These are phyloP conservation scores for Lynx canadensis DNA, from an alignment of 2,113 vertebrate genomes.

Conservation along the genomic window DNA sequence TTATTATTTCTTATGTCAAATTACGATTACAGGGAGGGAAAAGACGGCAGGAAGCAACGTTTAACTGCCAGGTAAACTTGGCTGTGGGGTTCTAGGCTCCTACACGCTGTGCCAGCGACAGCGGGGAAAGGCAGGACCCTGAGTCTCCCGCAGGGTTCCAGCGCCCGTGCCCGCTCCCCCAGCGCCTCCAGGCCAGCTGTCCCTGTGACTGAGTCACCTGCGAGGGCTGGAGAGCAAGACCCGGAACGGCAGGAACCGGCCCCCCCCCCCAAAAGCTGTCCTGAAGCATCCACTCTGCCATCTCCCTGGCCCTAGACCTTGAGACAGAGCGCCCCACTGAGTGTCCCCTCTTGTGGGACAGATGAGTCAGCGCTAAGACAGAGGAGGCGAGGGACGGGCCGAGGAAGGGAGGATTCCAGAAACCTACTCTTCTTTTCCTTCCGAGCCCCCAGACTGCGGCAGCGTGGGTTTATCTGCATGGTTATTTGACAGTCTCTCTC, in stretches of 20 bases:
- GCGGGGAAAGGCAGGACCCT: not conserved
- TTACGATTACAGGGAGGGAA: not conserved
- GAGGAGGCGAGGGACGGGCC: not conserved
- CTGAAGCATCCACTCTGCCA: not conserved
- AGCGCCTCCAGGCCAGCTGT: not conserved
- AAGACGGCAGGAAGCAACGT: accelerated
- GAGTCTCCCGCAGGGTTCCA: too few relatives aligned
- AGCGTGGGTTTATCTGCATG: accelerated
- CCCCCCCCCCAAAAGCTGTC: too few relatives aligned
- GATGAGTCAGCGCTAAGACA: not conserved
- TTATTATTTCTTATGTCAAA: not conserved
- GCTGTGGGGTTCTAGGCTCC: not conserved
- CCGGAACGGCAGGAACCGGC: not conserved
- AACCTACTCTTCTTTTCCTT: not conserved
- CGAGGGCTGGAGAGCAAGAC: not conserved
- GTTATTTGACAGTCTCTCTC: accelerated
- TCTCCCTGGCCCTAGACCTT: not conserved
- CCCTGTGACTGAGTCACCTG: not conserved
- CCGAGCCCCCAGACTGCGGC: not conserved
- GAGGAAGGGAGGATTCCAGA: not conserved
- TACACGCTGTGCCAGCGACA: accelerated
- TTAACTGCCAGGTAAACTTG: accelerated
- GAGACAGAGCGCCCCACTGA: accelerated
- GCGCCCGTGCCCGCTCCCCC: not conserved
- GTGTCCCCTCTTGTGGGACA: not conserved